Percentiles rank a stretch among this genome's conserved stretches.
These are phyloP conservation scores for Hemistola chrysoprasaria DNA, from an alignment of 2,888 invertebrate genomes.

Conservation along the genomic window DNA sequence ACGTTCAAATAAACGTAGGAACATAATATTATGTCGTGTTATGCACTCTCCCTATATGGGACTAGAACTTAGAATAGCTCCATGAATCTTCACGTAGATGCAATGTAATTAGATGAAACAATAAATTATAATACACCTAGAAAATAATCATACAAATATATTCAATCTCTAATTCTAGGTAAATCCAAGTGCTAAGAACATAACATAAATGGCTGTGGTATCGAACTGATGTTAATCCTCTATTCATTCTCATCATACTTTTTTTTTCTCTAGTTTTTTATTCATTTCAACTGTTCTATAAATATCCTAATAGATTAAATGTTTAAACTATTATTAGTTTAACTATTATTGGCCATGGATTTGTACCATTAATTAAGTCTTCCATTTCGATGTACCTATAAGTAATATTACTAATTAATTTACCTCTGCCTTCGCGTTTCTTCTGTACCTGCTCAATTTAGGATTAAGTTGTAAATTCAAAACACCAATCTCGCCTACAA, in stretches of 20 bases:
- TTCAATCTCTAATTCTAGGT: conserved; percentile 56
- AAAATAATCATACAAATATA: conserved; percentile 48
- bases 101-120: conserved; percentile 27
- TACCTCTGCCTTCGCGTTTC: conserved; percentile 43
- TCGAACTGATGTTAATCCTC: conserved; percentile 72
- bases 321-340: too few relatives aligned
- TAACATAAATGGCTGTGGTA: conserved; percentile 78
- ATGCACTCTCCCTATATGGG: conserved; percentile 1
- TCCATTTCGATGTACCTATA: conserved; percentile 71
- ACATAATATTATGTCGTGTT: conserved; percentile 1
- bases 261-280: conserved; percentile 44
- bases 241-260: conserved; percentile 58
- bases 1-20: conserved; percentile 48
- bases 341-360: conserved; percentile 62
- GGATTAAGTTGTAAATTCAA: conserved; percentile 47
- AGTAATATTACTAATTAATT: conserved; percentile 50
- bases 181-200: conserved; percentile 73
- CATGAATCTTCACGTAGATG: conserved; percentile 24
- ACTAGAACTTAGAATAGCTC: conserved; percentile 28
- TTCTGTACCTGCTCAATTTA: conserved; percentile 63
- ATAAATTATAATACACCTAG: conserved; percentile 27
- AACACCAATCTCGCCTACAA: conserved; percentile 33
- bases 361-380: conserved; percentile 75
- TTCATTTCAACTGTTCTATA: conserved; percentile 44
- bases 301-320: conserved; percentile 50